Percentiles rank a stretch among this genome's conserved stretches.
Conservation (phyloP, 2,113 vertebrate species). For the Himantopus leucocephalus region DNA sequence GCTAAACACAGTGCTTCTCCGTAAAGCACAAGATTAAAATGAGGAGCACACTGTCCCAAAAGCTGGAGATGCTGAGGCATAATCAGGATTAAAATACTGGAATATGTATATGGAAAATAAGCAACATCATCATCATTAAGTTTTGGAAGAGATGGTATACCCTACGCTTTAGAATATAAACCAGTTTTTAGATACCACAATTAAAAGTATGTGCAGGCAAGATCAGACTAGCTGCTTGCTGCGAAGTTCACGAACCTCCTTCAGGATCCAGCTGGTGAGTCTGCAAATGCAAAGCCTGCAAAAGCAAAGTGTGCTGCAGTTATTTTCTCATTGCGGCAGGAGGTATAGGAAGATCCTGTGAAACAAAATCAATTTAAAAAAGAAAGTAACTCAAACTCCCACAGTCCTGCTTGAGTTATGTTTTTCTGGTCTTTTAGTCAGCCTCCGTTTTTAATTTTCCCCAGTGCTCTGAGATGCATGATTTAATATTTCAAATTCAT, state of each 20-base stretch:
- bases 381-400: background rate
- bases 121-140: background rate
- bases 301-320: background rate
- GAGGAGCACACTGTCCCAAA: background rate
- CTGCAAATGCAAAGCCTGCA: background rate
- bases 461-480: background rate
- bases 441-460: background rate
- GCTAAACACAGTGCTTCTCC: background rate
- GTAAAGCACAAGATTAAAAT: background rate
- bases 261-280: background rate
- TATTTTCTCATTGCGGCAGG: background rate
- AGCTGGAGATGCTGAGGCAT: background rate
- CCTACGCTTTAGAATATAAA: background rate
- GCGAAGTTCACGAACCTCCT: background rate
- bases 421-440: constrained; percentile 6
- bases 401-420: background rate
- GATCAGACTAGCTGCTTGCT: background rate
- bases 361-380: background rate
- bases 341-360: background rate
- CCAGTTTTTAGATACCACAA: background rate
- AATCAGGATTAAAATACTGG: background rate
- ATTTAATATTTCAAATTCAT: constrained; percentile 1
- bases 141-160: background rate
- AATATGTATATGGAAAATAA: background rate
- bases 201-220: background rate